Evolutionary conservation across 2,888 invertebrate genomes (phyloP).

Genomic region (Cremastinae sp.): DNA sequence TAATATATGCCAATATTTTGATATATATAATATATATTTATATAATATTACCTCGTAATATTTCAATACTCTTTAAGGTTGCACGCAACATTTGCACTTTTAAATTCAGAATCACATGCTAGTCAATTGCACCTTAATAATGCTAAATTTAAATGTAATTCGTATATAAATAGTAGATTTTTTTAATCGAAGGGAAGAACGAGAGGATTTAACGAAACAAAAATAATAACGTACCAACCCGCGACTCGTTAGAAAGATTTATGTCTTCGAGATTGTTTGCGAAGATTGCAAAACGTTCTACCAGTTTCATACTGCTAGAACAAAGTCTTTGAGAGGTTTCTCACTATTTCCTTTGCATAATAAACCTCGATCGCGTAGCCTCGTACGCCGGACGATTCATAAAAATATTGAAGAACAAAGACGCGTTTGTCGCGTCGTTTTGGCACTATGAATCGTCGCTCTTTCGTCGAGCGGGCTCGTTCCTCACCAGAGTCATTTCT

Average conservation of each 20-base stretch:
- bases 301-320: conserved; percentile 54
- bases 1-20: conserved; percentile 65
- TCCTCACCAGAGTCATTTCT: conserved; percentile 75
- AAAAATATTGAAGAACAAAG: conserved; percentile 46
- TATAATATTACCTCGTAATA: conserved; percentile 72
- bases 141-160: conserved; percentile 48
- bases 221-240: not conserved
- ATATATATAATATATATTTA: conserved; percentile 47
- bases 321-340: not conserved
- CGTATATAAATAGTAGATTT: conserved; percentile 64
- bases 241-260: not conserved
- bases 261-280: not conserved
- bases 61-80: conserved; percentile 76
- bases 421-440: conserved; percentile 73
- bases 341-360: conserved; percentile 6
- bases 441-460: conserved; percentile 86
- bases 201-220: conserved; percentile 26
- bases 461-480: conserved; percentile 82
- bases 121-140: conserved; percentile 70
- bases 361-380: conserved; percentile 23
- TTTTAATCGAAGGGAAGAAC: conserved; percentile 19
- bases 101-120: conserved; percentile 78
- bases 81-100: conserved; percentile 76
- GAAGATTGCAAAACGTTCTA: conserved; percentile 26
- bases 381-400: conserved; percentile 35